Base-by-base conservation (phyloP, 1,140 invertebrate genomes). In the Hypsibius dujardini region DNA sequence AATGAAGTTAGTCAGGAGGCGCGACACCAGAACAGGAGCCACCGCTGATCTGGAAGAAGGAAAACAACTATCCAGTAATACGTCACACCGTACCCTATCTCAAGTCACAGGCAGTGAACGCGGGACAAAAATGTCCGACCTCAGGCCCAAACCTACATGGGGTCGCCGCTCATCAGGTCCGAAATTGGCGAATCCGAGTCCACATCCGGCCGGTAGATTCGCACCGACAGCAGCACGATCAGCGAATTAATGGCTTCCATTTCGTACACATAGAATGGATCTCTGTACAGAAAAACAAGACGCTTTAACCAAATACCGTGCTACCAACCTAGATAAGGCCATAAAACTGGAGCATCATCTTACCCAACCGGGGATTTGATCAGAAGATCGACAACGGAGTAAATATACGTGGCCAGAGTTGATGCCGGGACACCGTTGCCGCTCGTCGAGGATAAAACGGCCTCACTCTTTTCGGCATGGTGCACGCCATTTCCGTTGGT, bases 241-340 rank as follows among this genome's bases (percentile, higher is more conserved):
- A 95, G 78, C 47, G 86, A 87, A 78, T 93, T 94, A 59, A 94
- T 84, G 47, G 89, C 87, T 79, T 96, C 92, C 73, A 90, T 78
- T 75, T 92, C 62, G 73, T 56, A 73, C 42, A 60, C 59, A 70
- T 73, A 73, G 2, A 69, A 62, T 15, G 70, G 70, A 14, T 67
- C 45, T n/a, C 72, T 73, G 62, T 1, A 3, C 47, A 47, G 15
- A 46, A 72, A 1, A 71, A 15, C n/a, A n/a, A n/a, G n/a, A n/a
- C n/a, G n/a, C n/a, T n/a, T n/a, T n/a, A n/a, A n/a, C n/a, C n/a
- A n/a, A n/a, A n/a, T n/a, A n/a, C n/a, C n/a, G n/a, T n/a, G n/a
- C n/a, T n/a, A n/a, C n/a, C n/a, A n/a, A n/a, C n/a, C n/a, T n/a
- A n/a, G n/a, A n/a, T n/a, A n/a, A n/a, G n/a, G n/a, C n/a, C n/a